phyloP scores from a whole-genome alignment of 2,113 vertebrate genomes.

The Archocentrus centrarchus region DNA sequence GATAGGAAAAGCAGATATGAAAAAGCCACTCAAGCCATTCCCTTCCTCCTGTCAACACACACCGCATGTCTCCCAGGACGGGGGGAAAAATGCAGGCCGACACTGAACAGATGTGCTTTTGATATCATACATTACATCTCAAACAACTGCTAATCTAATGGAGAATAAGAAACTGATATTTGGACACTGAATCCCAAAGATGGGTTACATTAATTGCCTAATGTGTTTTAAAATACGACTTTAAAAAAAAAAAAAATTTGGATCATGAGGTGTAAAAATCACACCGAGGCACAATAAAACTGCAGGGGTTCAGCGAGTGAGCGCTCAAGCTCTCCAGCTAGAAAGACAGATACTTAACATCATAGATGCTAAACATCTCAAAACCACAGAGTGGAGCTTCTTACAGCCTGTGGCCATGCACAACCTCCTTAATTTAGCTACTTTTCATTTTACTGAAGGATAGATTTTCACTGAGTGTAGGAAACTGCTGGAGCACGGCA shows the following conservation, averaged over 20 bases:
- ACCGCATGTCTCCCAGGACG: not conserved
- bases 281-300: not conserved
- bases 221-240: not conserved
- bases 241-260: not conserved
- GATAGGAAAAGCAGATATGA: constrained; percentile 28
- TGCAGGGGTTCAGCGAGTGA: not conserved
- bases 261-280: constrained; percentile 1
- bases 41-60: constrained; percentile 38
- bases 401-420: not conserved
- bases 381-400: constrained; percentile 8
- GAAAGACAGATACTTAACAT: not conserved
- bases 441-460: constrained; percentile 24
- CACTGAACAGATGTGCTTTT: not conserved
- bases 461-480: not conserved
- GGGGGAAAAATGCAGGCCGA: not conserved
- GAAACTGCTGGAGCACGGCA: constrained; percentile 15
- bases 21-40: constrained; percentile 12
- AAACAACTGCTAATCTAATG: constrained; percentile 12
- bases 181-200: not conserved
- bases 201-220: not conserved
- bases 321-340: not conserved
- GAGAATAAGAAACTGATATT: not conserved
- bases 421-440: constrained; percentile 19
- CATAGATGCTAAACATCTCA: not conserved
- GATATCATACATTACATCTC: not conserved